These are phyloP conservation scores for Nylanderia fulva DNA, from an alignment of 1,140 invertebrate species.

Conservation along the genomic window DNA sequence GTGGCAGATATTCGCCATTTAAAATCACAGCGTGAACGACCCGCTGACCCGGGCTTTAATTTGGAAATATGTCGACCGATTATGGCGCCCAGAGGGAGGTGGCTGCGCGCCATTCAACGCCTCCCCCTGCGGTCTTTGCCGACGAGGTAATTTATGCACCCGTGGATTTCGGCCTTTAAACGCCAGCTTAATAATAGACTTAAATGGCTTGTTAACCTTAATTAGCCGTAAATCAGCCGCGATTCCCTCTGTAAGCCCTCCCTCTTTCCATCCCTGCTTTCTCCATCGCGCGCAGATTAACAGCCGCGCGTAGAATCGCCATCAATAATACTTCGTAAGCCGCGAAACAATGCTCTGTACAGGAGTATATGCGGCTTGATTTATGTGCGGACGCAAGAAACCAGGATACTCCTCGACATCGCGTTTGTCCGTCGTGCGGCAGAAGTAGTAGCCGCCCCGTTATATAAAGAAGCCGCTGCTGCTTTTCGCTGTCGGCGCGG, in stretches of 20 bases:
- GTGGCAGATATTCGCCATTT: conserved; percentile 74
- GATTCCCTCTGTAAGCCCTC: conserved; percentile 33
- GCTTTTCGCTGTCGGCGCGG: conserved; percentile 35
- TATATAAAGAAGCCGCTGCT: conserved; percentile 33
- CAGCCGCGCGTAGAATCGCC: conserved; percentile 69
- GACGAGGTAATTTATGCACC: conserved; percentile 76
- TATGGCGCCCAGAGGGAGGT: conserved; percentile 76
- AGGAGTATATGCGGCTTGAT: conserved; percentile 67
- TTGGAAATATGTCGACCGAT: conserved; percentile 80
- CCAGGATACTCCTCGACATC: conserved; percentile 44
- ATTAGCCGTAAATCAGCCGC: conserved; percentile 82
- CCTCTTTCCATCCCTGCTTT: not conserved
- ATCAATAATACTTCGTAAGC: conserved; percentile 72
- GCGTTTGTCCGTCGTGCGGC: conserved; percentile 27
- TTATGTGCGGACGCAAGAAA: conserved; percentile 69
- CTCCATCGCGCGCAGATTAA: conserved; percentile 72
- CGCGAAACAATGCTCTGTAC: conserved; percentile 72
- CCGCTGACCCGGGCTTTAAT: conserved; percentile 75
- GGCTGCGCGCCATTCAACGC: conserved; percentile 47
- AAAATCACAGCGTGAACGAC: conserved; percentile 79
- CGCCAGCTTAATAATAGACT: conserved; percentile 80
- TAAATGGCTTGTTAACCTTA: conserved; percentile 83
- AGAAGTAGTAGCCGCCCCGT: conserved; percentile 42
- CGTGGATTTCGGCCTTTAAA: conserved; percentile 75
- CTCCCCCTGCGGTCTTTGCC: conserved; percentile 1